Percentiles rank a stretch among this genome's conserved stretches.
Conservation (phyloP, 2,888 invertebrate genomes). For the Apotomis turbidana region DNA sequence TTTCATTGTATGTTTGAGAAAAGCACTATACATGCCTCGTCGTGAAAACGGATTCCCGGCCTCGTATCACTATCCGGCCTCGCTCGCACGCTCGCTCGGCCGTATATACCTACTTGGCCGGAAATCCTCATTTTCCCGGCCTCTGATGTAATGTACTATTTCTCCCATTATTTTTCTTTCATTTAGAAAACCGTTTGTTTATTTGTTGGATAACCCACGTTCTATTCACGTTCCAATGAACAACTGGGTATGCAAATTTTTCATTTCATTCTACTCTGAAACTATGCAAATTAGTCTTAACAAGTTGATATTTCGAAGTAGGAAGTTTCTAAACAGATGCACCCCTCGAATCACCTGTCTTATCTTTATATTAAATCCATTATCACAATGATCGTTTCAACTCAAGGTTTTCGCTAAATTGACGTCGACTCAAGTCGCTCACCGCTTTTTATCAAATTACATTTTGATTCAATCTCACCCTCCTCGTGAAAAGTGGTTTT, state of each 20-base stretch:
- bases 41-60: too few species aligned
- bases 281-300: constrained; percentile 36
- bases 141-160: too few species aligned
- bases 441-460: constrained; percentile 60
- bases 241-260: neutral
- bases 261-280: constrained; percentile 22
- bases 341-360: constrained; percentile 43
- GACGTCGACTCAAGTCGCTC: constrained; percentile 51
- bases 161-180: too few species aligned
- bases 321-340: constrained; percentile 39
- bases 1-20: too few species aligned
- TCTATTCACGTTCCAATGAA: neutral
- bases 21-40: too few species aligned
- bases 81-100: too few species aligned
- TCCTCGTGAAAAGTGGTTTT: constrained; percentile 50
- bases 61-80: too few species aligned
- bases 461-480: constrained; percentile 55
- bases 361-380: constrained; percentile 53
- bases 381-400: constrained; percentile 49
- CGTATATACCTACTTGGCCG: too few species aligned
- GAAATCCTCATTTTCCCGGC: too few species aligned
- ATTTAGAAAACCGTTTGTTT: neutral
- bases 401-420: constrained; percentile 55
- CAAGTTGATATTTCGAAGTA: constrained; percentile 37
- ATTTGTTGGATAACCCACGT: too few species aligned